Evolutionary conservation across 2,888 invertebrate species (phyloP), one percentile per base, ranked within the genome.

Genomic region (Troglohyphantes excavatus): DNA sequence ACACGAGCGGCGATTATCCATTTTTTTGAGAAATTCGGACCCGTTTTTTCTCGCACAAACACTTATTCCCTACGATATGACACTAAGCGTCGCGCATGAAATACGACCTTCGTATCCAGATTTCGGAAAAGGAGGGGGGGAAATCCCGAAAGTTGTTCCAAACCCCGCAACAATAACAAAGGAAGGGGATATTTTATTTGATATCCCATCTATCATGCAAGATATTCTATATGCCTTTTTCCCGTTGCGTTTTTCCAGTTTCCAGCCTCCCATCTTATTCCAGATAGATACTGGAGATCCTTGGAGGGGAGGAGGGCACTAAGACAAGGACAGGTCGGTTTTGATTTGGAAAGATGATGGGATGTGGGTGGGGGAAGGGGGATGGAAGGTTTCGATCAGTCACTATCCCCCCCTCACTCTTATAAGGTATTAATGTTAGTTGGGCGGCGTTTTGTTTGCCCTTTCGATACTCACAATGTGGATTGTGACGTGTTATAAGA

Each of bases 171-270:
- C 87, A 82, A 88, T 79, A 86, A 86, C 79, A 79, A 61, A 61
- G 63, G 33, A 59, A 75, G 82, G 46, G 68, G 88, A 88, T 88
- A 76, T 88, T 76, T 88, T 88, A 88, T 88, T 88, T 88, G 88
- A 88, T 88, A 88, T 88, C 82, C 67, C 88, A 88, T 88, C 88
- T 88, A 88, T 88, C 88, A 88, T 88, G 75, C 75, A 76, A 39
- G 82, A 73, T 88, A 88, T 86, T 70, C 86, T 79, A 78, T 63
- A 53, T 70, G 61, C 65, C 59, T 61, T 33, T 63, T 33, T 78
- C 19, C 21, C 23, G 23, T 67, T 46, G 53, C 53, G 23, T 43
- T 61, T 68, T 59, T 29, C 81, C 70, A 21, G 53, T 26, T 33
- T 46, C 75, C 59, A 27, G n/a, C 61, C 19, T 73, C 13, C 23